phyloP scores from a whole-genome alignment of 2,888 invertebrate genomes.

The Anthrax anthrax region DNA sequence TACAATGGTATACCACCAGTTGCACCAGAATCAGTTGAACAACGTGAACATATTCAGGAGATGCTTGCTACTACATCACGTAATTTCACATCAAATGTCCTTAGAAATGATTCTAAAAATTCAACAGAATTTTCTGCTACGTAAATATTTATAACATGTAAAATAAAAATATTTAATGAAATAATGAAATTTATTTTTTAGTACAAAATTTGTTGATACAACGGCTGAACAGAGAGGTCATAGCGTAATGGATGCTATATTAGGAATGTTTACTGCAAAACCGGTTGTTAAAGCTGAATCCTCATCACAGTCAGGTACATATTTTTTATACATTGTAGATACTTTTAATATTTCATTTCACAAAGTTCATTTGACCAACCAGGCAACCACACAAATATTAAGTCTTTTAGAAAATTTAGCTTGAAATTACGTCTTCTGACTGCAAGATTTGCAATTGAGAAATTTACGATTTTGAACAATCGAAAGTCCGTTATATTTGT shows the following conservation, averaged over 20 bases:
- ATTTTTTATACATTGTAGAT: too few species aligned
- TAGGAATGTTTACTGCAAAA: conserved; percentile 33
- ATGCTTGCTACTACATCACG: conserved; percentile 45
- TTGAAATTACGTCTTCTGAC: too few species aligned
- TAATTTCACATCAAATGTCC: not conserved
- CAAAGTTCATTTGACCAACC: not conserved
- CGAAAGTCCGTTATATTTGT: not conserved
- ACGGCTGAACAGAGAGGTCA: conserved; percentile 32
- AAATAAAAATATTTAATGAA: too few species aligned
- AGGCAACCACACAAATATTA: too few species aligned
- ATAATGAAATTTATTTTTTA: too few species aligned
- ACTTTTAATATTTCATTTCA: conserved; percentile 9
- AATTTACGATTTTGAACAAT: too few species aligned
- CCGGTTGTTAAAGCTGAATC: conserved; percentile 22
- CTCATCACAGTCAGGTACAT: conserved; percentile 16
- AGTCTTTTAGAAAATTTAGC: too few species aligned
- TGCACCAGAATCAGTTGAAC: conserved; percentile 43
- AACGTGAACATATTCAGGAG: conserved; percentile 49
- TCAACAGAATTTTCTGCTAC: conserved; percentile 14
- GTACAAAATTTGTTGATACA: conserved; percentile 28
- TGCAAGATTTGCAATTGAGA: too few species aligned
- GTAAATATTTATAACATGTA: conserved; percentile 13
- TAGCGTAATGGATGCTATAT: conserved; percentile 33
- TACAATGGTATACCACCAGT: conserved; percentile 68
- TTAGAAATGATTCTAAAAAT: conserved; percentile 8